Percentiles rank a stretch among this genome's conserved stretches.
Conservation (phyloP, 2,113 vertebrate species). For the Ameiurus melas region DNA sequence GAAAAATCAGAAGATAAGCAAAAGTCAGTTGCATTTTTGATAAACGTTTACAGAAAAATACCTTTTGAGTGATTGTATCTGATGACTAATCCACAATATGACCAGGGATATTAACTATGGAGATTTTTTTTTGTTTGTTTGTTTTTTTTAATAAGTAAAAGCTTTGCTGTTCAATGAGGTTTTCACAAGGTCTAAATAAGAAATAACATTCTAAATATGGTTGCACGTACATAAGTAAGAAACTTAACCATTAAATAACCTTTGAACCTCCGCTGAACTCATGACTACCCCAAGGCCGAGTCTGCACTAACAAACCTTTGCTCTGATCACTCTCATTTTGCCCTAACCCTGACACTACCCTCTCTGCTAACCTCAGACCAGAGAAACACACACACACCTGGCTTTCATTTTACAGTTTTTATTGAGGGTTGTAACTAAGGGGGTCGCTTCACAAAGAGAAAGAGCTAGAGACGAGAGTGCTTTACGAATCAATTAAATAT, state of each 20-base stretch:
- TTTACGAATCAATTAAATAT: neutral
- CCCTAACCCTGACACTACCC: constrained; percentile 46
- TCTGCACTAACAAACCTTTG: constrained; percentile 62
- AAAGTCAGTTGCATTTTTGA: neutral
- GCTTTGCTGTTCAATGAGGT: neutral
- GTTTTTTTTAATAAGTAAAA: neutral
- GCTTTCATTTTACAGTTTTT: constrained; percentile 49
- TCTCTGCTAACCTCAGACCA: constrained; percentile 38
- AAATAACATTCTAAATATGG: neutral
- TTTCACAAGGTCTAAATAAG: neutral
- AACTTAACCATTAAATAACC: constrained; percentile 39
- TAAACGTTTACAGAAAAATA: neutral
- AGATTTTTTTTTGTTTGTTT: no score
- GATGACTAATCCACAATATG: neutral
- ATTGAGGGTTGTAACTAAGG: constrained; percentile 18
- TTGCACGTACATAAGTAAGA: neutral
- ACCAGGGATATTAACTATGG: neutral
- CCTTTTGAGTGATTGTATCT: neutral
- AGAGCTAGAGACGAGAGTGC: neutral
- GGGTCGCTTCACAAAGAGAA: neutral
- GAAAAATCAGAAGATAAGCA: neutral
- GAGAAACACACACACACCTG: constrained; percentile 45
- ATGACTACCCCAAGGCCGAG: constrained; percentile 58
- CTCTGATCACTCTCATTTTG: constrained; percentile 56
- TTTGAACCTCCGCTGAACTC: constrained; percentile 62